These are phyloP conservation scores for Brachionus rubens DNA, from an alignment of 1,140 invertebrate genomes.

Conservation along the genomic window DNA sequence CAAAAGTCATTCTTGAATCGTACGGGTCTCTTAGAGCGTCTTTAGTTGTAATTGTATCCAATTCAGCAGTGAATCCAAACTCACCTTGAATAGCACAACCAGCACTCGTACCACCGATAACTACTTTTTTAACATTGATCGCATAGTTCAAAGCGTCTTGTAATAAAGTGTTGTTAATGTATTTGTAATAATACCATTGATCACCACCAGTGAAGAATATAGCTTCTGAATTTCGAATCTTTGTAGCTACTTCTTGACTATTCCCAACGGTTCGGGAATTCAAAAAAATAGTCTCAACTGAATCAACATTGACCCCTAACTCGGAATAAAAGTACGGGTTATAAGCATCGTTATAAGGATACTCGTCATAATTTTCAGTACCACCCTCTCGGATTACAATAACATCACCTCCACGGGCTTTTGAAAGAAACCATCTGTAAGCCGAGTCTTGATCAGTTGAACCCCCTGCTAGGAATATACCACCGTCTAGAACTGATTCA, in stretches of 20 bases:
- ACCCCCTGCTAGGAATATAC: background rate
- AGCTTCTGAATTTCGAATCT: constrained; percentile 16
- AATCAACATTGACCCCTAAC: constrained; percentile 2
- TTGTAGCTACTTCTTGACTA: constrained; percentile 9
- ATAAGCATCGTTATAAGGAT: constrained; percentile 25
- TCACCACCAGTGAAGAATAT: constrained; percentile 39
- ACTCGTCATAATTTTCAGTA: background rate
- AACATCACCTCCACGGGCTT: constrained; percentile 8
- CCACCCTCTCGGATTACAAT: constrained; percentile 5
- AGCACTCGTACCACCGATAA: constrained; percentile 34
- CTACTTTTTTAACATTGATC: constrained; percentile 10
- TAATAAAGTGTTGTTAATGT: background rate
- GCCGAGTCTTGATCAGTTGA: background rate
- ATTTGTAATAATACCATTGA: constrained; percentile 20
- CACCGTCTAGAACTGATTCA: background rate
- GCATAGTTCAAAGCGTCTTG: constrained; percentile 27
- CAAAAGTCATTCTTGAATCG: background rate
- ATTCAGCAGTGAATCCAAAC: constrained; percentile 7
- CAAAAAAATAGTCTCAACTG: constrained; percentile 42
- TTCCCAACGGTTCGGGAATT: constrained; percentile 7
- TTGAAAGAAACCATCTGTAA: background rate
- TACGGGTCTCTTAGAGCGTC: constrained; percentile 26
- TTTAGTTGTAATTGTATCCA: constrained; percentile 10
- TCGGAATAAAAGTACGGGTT: constrained; percentile 38
- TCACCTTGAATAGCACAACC: constrained; percentile 44